These are phyloP conservation scores for Patella pellucida DNA, from an alignment of 2,888 invertebrate genomes.

Conservation along the genomic window DNA sequence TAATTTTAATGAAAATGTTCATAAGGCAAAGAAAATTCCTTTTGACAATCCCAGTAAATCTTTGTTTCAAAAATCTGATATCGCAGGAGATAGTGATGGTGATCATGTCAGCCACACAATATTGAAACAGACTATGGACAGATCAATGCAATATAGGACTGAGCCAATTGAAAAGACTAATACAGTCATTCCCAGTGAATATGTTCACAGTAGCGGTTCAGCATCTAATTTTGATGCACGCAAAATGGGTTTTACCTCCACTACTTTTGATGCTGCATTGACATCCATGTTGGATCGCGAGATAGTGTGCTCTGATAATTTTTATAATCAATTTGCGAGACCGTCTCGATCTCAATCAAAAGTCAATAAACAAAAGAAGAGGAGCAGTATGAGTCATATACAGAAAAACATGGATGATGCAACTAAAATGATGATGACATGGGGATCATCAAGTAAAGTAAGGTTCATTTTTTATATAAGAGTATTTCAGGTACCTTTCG, in stretches of 20 bases:
- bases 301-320: constrained; percentile 31
- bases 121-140: too few species aligned
- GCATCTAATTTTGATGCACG: constrained; percentile 57
- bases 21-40: too few species aligned
- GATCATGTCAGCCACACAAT: too few species aligned
- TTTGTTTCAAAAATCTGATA: too few species aligned
- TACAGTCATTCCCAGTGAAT: constrained; percentile 53
- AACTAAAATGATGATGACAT: constrained; percentile 28
- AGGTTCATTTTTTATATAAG: not conserved
- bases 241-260: constrained; percentile 56
- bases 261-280: constrained; percentile 59
- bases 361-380: not conserved
- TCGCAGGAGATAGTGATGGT: too few species aligned
- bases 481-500: not conserved
- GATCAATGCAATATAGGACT: too few species aligned
- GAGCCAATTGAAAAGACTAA: not conserved
- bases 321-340: constrained; percentile 57
- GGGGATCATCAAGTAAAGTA: constrained; percentile 49
- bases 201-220: constrained; percentile 47
- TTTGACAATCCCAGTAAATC: too few species aligned
- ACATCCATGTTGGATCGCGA: constrained; percentile 54
- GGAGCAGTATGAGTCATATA: not conserved
- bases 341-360: constrained; percentile 37
- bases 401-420: constrained; percentile 13
- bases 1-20: too few species aligned